Evolutionary conservation across 2,888 invertebrate genomes (phyloP).

Genomic region (Andricus quercusramuli): DNA sequence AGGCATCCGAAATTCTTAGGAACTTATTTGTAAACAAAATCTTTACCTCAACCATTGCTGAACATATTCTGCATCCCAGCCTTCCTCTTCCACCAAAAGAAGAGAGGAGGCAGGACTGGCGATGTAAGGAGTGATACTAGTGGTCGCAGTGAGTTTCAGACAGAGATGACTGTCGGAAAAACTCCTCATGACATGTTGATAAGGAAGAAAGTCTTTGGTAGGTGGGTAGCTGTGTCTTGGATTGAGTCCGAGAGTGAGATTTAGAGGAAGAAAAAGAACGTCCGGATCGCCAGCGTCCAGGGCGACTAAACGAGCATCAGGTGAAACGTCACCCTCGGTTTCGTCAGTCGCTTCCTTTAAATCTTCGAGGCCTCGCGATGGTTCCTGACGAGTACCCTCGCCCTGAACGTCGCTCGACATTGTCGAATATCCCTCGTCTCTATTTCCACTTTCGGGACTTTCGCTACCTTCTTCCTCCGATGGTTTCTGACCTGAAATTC

Average conservation of each 20-base stretch:
- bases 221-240: slow-evolving; percentile 88
- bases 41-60: slow-evolving; percentile 84
- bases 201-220: slow-evolving; percentile 84
- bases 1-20: no score
- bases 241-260: slow-evolving; percentile 82
- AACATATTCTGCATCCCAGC: slow-evolving; percentile 86
- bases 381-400: slow-evolving; percentile 82
- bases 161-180: slow-evolving; percentile 88
- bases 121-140: slow-evolving; percentile 53
- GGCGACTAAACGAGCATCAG: slow-evolving; percentile 80
- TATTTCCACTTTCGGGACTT: slow-evolving; percentile 87
- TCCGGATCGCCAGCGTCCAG: slow-evolving; percentile 83
- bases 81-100: slow-evolving; percentile 73
- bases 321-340: slow-evolving; percentile 81
- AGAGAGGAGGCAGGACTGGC: slow-evolving; percentile 68
- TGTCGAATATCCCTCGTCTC: slow-evolving; percentile 91
- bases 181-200: slow-evolving; percentile 87
- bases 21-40: no score
- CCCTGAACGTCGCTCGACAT: slow-evolving; percentile 91
- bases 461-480: slow-evolving; percentile 86
- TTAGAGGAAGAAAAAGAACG: slow-evolving; percentile 85
- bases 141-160: slow-evolving; percentile 84
- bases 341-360: slow-evolving; percentile 88
- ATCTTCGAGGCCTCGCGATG: slow-evolving; percentile 84
- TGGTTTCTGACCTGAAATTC: slow-evolving; percentile 79